These are phyloP conservation scores for Acinonyx jubatus DNA, from an alignment of 2,113 vertebrate species.

Conservation along the genomic window DNA sequence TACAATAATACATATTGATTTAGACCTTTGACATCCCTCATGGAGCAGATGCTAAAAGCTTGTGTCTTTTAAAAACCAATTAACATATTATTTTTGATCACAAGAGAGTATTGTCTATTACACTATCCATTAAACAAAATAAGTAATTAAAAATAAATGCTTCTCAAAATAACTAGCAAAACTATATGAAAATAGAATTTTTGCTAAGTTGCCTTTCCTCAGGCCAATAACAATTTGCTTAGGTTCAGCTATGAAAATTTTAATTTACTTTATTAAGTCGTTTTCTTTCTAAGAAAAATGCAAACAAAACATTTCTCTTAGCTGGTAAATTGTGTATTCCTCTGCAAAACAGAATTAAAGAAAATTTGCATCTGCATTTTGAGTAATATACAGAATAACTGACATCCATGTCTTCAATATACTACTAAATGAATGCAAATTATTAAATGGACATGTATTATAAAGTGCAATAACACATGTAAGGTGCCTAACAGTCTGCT, in stretches of 20 bases:
- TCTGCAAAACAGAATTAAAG: background rate
- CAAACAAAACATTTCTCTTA: conserved; percentile 10
- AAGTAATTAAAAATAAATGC: conserved; percentile 50
- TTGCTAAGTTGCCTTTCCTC: background rate
- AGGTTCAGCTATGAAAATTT: background rate
- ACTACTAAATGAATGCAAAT: background rate
- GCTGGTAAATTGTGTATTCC: background rate
- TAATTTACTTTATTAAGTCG: background rate
- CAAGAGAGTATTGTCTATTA: conserved; percentile 30
- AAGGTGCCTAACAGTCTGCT: background rate
- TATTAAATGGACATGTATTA: background rate
- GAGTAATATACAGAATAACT: background rate
- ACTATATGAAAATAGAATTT: background rate
- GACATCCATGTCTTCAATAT: background rate
- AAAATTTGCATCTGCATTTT: conserved; percentile 10
- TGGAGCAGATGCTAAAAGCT: conserved; percentile 27
- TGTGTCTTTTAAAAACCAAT: conserved; percentile 59
- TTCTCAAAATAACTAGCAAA: background rate
- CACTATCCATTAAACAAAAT: conserved; percentile 8
- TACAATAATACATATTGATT: conserved; percentile 57
- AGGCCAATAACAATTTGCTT: background rate
- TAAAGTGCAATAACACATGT: conserved; percentile 26
- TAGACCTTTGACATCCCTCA: conserved; percentile 55
- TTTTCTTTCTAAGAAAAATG: conserved; percentile 35
- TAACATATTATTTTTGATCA: conserved; percentile 48